Conservation (phyloP, 37 sponge, comb jelly and placozoan species). For the Hormiphora californensis region DNA sequence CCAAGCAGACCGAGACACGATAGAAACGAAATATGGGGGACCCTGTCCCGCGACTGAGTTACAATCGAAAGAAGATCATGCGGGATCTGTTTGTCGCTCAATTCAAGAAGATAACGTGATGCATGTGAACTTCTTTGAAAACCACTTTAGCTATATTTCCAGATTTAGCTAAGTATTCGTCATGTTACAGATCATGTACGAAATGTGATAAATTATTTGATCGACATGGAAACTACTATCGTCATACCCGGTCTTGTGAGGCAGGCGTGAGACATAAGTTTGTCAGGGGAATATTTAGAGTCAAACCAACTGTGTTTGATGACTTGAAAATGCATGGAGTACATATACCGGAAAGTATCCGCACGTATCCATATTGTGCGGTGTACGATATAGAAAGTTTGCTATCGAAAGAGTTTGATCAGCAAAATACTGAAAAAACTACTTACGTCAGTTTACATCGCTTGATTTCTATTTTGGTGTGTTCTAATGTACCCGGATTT, state of each 20-base stretch:
- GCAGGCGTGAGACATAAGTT: not conserved
- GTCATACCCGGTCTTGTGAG: not conserved
- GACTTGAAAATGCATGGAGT: not conserved
- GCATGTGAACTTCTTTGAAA: not conserved
- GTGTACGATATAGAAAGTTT: not conserved
- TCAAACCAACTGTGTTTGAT: not conserved
- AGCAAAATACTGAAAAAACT: slow-evolving; percentile 4
- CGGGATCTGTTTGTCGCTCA: not conserved
- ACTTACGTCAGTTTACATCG: not conserved
- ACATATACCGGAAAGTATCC: not conserved
- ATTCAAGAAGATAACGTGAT: not conserved
- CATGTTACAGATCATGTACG: not conserved
- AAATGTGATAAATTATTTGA: not conserved
- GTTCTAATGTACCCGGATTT: not conserved
- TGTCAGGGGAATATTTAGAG: not conserved
- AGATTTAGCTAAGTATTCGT: not conserved
- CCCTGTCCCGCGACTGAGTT: too few relatives aligned
- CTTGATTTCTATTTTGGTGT: not conserved
- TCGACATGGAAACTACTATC: not conserved
- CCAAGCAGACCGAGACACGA: too few relatives aligned
- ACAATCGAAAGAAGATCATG: too few relatives aligned
- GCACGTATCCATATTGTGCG: not conserved
- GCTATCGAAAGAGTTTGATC: not conserved
- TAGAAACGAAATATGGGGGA: too few relatives aligned
- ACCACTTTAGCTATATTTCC: not conserved